phyloP scores from a whole-genome alignment of 2,797 vertebrate genomes.

The Phoebastria nigripes region DNA sequence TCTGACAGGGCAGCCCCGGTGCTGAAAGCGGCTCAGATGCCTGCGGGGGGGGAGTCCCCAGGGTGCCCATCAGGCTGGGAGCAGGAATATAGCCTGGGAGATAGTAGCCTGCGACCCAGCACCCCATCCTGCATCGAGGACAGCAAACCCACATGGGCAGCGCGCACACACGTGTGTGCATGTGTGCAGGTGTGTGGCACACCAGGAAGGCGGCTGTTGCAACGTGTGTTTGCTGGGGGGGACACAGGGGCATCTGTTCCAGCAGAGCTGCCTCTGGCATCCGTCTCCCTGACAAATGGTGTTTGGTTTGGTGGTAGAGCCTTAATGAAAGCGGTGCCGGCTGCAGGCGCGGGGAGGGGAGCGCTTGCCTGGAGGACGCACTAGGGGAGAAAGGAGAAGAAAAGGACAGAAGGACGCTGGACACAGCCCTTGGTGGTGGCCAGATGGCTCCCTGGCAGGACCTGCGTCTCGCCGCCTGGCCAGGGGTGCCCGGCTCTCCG shows the following conservation, averaged over 20 bases:
- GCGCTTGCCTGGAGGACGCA: background rate
- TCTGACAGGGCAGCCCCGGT: background rate
- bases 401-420: background rate
- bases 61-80: rapidly evolving
- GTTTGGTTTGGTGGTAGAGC: slow-evolving; percentile 9
- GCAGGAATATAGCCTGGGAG: rapidly evolving
- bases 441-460: background rate
- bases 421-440: rapidly evolving
- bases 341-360: background rate
- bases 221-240: background rate
- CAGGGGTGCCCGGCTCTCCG: rapidly evolving
- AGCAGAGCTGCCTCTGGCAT: slow-evolving; percentile 16
- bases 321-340: background rate
- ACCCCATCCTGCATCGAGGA: rapidly evolving
- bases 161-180: rapidly evolving
- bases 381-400: background rate
- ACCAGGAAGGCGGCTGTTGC: rapidly evolving
- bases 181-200: background rate
- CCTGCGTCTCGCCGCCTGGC: rapidly evolving
- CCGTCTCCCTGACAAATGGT: background rate
- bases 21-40: rapidly evolving
- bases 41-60: no score
- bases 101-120: background rate
- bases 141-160: background rate
- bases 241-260: background rate